Evolutionary conservation across 2,888 invertebrate species (phyloP).

Genomic region (Rhamphomyia laevipes): DNA sequence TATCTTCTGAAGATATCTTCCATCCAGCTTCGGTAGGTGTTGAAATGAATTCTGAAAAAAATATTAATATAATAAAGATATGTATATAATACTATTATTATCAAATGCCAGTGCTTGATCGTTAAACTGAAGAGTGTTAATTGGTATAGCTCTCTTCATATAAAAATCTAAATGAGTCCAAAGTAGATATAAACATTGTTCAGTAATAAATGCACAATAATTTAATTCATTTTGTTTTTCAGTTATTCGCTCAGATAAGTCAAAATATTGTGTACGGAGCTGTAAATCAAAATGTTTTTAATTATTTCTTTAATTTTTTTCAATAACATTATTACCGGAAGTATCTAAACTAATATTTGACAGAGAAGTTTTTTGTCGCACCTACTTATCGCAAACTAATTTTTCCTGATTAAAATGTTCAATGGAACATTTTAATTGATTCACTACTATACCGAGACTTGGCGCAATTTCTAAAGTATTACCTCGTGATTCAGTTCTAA

Average conservation of each 20-base stretch:
- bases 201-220: conserved; percentile 53
- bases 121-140: conserved; percentile 24
- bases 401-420: conserved; percentile 43
- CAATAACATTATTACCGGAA: conserved; percentile 19
- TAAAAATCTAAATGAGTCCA: conserved; percentile 68
- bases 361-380: conserved; percentile 39
- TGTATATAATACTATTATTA: conserved; percentile 6
- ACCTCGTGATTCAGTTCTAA: neutral
- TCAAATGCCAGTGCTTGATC: conserved; percentile 13
- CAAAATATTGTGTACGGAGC: conserved; percentile 31
- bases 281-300: conserved; percentile 18
- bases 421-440: conserved; percentile 44
- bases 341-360: conserved; percentile 43
- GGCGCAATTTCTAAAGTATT: conserved; percentile 32
- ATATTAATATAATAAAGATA: neutral
- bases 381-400: conserved; percentile 40
- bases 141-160: conserved; percentile 48
- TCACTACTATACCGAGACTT: conserved; percentile 42
- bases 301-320: neutral
- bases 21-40: conserved; percentile 42
- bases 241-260: conserved; percentile 41
- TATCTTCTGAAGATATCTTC: conserved; percentile 48
- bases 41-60: conserved; percentile 33
- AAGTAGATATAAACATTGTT: conserved; percentile 59
- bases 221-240: conserved; percentile 49